Evolutionary conservation across 37 sponge, comb jelly and placozoan genomes (phyloP), one percentile per base, ranked within the genome.

Genomic region (Haliclona indistincta): DNA sequence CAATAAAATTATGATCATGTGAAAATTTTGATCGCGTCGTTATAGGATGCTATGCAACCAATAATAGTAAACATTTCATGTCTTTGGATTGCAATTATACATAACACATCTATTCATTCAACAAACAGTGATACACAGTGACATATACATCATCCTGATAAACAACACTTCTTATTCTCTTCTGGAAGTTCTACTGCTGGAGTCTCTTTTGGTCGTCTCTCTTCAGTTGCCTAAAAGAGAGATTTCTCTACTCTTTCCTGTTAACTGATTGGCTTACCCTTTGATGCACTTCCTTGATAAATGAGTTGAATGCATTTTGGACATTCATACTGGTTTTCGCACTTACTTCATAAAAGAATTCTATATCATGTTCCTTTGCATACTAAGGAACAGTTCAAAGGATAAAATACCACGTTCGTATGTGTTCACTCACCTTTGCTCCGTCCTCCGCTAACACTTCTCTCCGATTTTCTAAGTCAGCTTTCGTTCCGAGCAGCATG

Each of bases 301-400:
- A 88, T 0, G 68, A 40, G 10, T 77, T 73, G 54, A 88, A 88
- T 0, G 82, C 81, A 43, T 88, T 72, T 40, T 41, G 70, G 17
- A 91, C 87, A 73, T 86, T 86, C 3, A 74, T 63, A 3, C 92
- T 87, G 69, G 79, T 74, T 47, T 86, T 83, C 6, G 92, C 92
- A 74, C 92, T 91, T 42, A 86, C 87, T 63, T 91, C 92, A 78
- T 70, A 86, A 64, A 91, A 91, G 20, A 52, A 43, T 2, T 53
- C 20, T 25, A 91, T 82, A 0, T 85, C 83, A 25, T 73, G 51
- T 34, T 55, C 64, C 0, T 72, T 56, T 54, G 86, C 69, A 79
- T 76, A 91, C 91, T 91, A 39, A 19, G 73, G 10, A 49, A 28
- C 17, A 74, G 20, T 8, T 19, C 19, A 29, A 20, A 56, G 11